Conservation (phyloP, 2,113 vertebrate genomes). For the Pseudorasbora parva region DNA sequence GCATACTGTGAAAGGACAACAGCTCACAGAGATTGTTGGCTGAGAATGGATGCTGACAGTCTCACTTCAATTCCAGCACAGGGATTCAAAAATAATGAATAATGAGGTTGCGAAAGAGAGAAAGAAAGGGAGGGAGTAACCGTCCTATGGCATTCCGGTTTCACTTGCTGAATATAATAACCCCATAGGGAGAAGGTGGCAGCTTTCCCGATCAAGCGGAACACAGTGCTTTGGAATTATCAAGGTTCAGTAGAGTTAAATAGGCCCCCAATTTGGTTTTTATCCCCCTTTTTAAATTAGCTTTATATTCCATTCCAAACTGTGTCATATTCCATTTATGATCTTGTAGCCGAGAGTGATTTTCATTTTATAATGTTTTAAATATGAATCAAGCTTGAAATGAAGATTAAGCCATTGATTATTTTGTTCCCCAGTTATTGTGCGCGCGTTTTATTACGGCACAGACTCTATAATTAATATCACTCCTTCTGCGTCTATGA, state of each 20-base stretch:
- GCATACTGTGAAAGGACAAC: conserved; percentile 35
- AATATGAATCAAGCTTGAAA: conserved; percentile 23
- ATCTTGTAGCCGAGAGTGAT: conserved; percentile 1
- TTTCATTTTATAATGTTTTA: not conserved
- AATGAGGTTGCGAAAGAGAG: conserved; percentile 28
- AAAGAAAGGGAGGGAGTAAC: conserved; percentile 41
- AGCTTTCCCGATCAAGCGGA: conserved; percentile 66
- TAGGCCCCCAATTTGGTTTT: conserved; percentile 36
- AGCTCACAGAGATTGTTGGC: conserved; percentile 48
- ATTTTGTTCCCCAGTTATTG: conserved; percentile 27
- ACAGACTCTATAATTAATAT: conserved; percentile 5
- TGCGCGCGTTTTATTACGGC: conserved; percentile 6
- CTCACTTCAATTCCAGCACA: conserved; percentile 63
- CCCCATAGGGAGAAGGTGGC: conserved; percentile 63
- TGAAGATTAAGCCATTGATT: conserved; percentile 19
- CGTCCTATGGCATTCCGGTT: conserved; percentile 56
- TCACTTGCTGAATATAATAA: conserved; percentile 64
- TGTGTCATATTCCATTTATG: conserved; percentile 22
- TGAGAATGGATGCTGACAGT: conserved; percentile 60
- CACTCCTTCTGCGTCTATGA: not conserved
- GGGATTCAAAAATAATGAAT: conserved; percentile 67
- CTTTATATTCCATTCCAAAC: conserved; percentile 12
- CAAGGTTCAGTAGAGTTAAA: conserved; percentile 50
- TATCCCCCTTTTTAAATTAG: conserved; percentile 39
- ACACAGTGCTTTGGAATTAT: conserved; percentile 50